A percentile compares a stretch with the other conserved stretches of the same genome.
Evolutionary conservation across 2,797 vertebrate genomes (phyloP).

Genomic region (Spinus pinus): DNA sequence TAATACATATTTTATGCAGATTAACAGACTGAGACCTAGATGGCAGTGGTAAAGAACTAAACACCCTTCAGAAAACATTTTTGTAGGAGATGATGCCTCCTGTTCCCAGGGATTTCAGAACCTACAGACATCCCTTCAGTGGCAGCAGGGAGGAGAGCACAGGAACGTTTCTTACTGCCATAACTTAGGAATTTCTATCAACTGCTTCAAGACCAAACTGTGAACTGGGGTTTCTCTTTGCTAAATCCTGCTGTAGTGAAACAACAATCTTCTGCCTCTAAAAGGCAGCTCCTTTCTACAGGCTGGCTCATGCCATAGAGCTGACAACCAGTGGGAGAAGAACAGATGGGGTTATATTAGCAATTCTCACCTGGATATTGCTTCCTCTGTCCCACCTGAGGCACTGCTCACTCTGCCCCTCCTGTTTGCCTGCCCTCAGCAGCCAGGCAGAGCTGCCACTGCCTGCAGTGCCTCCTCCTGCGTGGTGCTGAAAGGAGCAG

Average conservation of each 20-base stretch:
- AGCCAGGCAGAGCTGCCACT: background rate
- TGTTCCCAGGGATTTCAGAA: background rate
- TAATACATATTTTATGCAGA: background rate
- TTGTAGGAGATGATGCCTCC: background rate
- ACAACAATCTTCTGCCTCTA: background rate
- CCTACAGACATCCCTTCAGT: background rate
- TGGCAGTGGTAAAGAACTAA: background rate
- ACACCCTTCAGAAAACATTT: background rate
- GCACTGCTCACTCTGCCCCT: background rate
- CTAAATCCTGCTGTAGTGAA: background rate
- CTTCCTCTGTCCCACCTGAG: background rate
- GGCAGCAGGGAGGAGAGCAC: background rate
- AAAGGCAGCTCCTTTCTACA: background rate
- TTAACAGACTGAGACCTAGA: background rate
- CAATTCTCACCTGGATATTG: background rate
- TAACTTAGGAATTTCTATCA: background rate
- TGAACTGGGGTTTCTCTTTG: background rate
- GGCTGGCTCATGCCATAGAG: background rate
- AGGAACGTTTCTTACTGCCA: background rate
- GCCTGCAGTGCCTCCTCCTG: background rate
- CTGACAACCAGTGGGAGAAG: background rate
- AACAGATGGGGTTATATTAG: background rate
- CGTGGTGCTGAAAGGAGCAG: background rate
- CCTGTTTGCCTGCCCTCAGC: background rate
- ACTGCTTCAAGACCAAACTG: background rate